phyloP scores from a whole-genome alignment of 2,113 vertebrate species.

The Mystacornis crossleyi region DNA sequence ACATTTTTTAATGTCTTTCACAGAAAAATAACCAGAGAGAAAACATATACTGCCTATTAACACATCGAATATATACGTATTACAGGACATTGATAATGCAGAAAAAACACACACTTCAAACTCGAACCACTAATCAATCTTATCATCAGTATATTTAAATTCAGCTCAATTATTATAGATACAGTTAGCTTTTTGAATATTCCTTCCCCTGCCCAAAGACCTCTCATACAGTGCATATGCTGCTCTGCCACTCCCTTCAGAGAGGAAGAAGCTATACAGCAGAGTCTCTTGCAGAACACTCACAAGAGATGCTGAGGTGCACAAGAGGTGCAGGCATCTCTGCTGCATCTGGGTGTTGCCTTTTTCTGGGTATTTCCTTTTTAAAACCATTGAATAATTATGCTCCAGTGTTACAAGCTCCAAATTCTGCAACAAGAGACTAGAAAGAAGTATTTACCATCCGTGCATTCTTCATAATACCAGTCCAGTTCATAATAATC shows the following conservation, averaged over 20 bases:
- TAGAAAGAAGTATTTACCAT: conserved; percentile 84
- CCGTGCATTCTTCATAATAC: conserved; percentile 98
- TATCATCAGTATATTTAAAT: background rate
- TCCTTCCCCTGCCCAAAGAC: background rate
- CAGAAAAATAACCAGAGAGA: background rate
- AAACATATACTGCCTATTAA: background rate
- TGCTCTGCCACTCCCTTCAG: conserved; percentile 21
- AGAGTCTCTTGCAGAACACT: background rate
- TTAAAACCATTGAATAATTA: background rate
- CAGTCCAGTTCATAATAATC: conserved; percentile 99
- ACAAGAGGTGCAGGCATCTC: background rate
- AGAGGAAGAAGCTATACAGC: conserved; percentile 5
- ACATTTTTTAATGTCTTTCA: background rate
- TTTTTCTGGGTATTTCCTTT: background rate
- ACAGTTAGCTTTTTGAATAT: background rate
- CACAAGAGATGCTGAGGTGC: background rate
- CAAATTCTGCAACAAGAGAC: conserved; percentile 1
- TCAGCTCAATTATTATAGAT: background rate
- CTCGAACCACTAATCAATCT: background rate
- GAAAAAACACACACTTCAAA: background rate
- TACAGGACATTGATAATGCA: background rate
- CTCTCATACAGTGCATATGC: background rate
- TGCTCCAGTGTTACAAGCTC: background rate
- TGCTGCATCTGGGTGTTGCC: background rate
- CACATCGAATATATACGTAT: background rate